Evolutionary conservation across 2,797 vertebrate species (phyloP).

Genomic region (Corythornis leucogaster): DNA sequence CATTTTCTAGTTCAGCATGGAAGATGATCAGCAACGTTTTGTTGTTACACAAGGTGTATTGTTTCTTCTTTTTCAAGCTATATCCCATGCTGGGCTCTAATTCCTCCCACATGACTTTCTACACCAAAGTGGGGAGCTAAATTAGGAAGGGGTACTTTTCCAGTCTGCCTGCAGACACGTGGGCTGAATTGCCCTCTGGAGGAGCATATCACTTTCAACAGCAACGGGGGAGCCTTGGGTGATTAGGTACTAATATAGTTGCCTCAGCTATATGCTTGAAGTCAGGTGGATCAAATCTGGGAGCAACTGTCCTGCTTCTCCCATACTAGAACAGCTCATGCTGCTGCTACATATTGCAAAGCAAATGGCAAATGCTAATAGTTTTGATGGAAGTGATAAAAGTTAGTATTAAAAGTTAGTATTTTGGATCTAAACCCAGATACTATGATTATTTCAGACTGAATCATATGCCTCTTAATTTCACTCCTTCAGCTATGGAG

Average conservation of each 20-base stretch:
- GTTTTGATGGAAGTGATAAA: neutral
- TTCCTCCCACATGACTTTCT: slow-evolving; percentile 17
- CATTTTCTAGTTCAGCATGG: neutral
- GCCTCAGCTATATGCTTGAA: neutral
- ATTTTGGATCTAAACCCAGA: neutral
- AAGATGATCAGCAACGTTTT: neutral
- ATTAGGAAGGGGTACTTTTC: neutral
- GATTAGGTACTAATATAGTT: neutral
- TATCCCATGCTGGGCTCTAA: neutral
- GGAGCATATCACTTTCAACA: neutral
- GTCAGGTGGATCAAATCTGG: slow-evolving; percentile 1
- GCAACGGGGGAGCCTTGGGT: neutral
- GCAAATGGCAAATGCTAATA: neutral
- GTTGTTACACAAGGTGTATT: neutral
- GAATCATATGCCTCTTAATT: neutral
- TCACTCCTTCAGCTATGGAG: neutral
- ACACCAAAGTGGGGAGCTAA: neutral
- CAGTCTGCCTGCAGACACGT: neutral
- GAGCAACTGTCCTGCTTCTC: neutral
- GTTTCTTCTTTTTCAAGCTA: slow-evolving; percentile 12
- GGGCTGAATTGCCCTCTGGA: neutral
- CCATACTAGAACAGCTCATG: neutral
- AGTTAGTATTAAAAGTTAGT: neutral
- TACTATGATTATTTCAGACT: neutral
- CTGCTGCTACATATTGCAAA: neutral